These are phyloP conservation scores for Acleris holmiana DNA, from an alignment of 2,888 invertebrate genomes.

Conservation along the genomic window DNA sequence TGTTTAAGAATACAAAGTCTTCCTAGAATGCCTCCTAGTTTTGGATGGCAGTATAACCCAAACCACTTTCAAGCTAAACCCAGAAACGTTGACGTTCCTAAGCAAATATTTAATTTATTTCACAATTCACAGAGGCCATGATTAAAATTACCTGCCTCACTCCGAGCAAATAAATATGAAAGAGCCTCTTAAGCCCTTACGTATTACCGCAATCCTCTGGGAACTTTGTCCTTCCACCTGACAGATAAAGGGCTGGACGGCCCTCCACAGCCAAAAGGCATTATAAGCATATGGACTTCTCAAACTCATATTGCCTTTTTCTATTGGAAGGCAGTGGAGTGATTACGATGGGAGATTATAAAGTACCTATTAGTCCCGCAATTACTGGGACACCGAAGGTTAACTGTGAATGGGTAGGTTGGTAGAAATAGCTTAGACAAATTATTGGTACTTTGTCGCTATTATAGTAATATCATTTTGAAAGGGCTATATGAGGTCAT, in stretches of 20 bases:
- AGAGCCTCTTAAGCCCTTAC: constrained; percentile 16
- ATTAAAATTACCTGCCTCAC: constrained; percentile 29
- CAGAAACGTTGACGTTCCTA: constrained; percentile 3
- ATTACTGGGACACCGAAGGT: constrained; percentile 11
- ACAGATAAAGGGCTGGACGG: constrained; percentile 17
- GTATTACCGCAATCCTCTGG: constrained; percentile 23
- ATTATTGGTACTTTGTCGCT: too few species aligned
- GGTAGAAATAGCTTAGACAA: too few species aligned
- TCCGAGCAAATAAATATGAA: constrained; percentile 24
- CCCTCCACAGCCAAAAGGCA: too few species aligned
- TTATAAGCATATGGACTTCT: too few species aligned
- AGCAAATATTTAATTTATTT: constrained; percentile 8
- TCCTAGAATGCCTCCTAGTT: too few species aligned
- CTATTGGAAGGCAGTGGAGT: constrained; percentile 1
- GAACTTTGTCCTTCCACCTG: constrained; percentile 27
- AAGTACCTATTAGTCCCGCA: constrained; percentile 28
- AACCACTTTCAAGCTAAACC: neutral
- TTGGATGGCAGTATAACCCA: neutral
- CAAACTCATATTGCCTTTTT: too few species aligned
- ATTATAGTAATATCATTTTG: too few species aligned
- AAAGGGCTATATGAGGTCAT: too few species aligned
- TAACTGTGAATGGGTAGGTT: neutral
- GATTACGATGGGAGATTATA: constrained; percentile 33
- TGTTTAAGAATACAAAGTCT: too few species aligned
- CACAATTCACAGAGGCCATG: constrained; percentile 25